A percentile compares a stretch with the other conserved stretches of the same genome.
Evolutionary conservation across 2,888 invertebrate genomes (phyloP).

Genomic region (Zootermopsis nevadensis): DNA sequence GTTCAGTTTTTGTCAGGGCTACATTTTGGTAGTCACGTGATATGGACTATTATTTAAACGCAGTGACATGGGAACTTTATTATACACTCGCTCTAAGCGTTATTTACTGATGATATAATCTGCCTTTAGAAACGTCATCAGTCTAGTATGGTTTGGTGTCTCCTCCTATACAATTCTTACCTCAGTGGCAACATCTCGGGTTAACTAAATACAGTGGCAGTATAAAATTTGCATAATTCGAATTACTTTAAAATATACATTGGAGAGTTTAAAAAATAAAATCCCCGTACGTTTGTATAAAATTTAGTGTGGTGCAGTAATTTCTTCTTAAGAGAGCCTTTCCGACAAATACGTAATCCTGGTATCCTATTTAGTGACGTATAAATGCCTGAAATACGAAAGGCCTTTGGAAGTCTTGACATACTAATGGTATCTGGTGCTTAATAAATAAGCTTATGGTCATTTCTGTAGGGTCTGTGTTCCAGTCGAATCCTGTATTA

Average conservation of each 20-base stretch:
- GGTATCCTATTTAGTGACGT: too few species aligned
- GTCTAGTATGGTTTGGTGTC: background rate
- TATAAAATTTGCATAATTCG: background rate
- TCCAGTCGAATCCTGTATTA: too few species aligned
- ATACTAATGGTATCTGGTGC: too few species aligned
- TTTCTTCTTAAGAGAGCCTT: too few species aligned
- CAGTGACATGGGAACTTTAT: background rate
- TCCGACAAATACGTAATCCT: too few species aligned
- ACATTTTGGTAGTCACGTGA: too few species aligned
- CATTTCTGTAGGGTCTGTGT: too few species aligned
- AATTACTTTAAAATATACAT: constrained; percentile 8
- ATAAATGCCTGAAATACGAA: too few species aligned
- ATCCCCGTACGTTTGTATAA: background rate
- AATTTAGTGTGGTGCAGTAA: background rate
- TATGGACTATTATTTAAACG: too few species aligned
- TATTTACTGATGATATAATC: constrained; percentile 22
- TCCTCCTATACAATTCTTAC: background rate
- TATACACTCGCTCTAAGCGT: background rate
- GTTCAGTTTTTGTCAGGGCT: too few species aligned
- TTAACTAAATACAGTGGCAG: background rate
- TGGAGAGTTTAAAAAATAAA: background rate
- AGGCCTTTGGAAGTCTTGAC: too few species aligned
- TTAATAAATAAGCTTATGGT: too few species aligned
- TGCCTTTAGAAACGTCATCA: constrained; percentile 9
- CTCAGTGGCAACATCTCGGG: background rate